Evolutionary conservation across 2,113 vertebrate species (phyloP).

Genomic region (Forbesichthys agassizii): DNA sequence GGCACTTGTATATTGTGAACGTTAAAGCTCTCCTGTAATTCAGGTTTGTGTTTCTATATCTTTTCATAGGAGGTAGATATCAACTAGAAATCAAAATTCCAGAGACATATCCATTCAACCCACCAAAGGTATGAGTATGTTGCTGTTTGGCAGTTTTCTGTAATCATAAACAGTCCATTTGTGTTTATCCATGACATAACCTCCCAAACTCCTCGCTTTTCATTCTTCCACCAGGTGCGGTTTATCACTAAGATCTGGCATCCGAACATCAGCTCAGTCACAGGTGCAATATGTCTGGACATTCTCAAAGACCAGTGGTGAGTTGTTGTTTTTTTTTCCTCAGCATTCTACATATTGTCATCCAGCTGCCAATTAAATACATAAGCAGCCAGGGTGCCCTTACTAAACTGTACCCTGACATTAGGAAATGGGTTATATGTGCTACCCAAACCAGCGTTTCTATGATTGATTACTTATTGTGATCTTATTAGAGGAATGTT

Average conservation of each 20-base stretch:
- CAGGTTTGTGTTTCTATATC: background rate
- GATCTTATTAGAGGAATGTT: too few species aligned
- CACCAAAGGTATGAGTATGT: constrained; percentile 75
- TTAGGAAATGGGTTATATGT: too few species aligned
- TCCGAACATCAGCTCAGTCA: constrained; percentile 99
- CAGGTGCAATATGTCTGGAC: constrained; percentile 99
- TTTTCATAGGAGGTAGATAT: constrained; percentile 76
- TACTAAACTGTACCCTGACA: too few species aligned
- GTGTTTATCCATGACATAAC: background rate
- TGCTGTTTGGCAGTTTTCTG: background rate
- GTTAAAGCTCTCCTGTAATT: background rate
- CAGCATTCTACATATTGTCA: background rate
- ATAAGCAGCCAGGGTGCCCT: background rate
- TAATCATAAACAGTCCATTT: background rate
- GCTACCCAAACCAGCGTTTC: too few species aligned
- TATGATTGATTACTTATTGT: too few species aligned
- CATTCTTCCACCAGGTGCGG: constrained; percentile 86
- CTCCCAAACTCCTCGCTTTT: background rate
- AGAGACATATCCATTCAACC: constrained; percentile 84
- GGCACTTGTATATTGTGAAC: background rate
- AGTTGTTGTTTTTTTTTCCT: constrained; percentile 57
- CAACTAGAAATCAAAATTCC: constrained; percentile 86
- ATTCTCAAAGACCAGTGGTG: constrained; percentile 99
- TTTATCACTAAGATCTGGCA: constrained; percentile 99
- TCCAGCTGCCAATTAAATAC: background rate